phyloP scores from a whole-genome alignment of 2,113 vertebrate genomes.

The Seriola rivoliana region DNA sequence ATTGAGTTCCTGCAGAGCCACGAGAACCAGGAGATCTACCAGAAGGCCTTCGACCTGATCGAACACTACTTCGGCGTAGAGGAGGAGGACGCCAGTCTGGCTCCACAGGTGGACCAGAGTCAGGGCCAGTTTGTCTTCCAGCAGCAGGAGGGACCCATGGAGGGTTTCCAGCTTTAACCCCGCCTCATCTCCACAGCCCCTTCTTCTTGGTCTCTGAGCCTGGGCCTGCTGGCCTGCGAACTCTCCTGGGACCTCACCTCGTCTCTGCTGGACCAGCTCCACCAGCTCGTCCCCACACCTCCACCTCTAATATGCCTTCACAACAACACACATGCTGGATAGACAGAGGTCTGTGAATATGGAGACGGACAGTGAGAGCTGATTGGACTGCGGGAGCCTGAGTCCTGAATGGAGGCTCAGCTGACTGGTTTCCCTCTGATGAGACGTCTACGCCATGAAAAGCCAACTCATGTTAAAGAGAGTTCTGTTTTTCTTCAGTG shows the following conservation, averaged over 20 bases:
- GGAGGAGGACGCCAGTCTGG: constrained; percentile 91
- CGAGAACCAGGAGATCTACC: constrained; percentile 99
- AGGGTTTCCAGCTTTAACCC: constrained; percentile 91
- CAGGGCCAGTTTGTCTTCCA: constrained; percentile 94
- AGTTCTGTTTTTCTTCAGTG: not conserved
- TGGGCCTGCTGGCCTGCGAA: constrained; percentile 4
- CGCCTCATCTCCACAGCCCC: not conserved
- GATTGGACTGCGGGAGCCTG: constrained; percentile 3
- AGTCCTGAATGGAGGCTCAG: not conserved
- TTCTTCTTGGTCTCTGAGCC: not conserved
- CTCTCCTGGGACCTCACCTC: not conserved
- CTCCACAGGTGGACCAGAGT: constrained; percentile 92
- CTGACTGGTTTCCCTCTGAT: not conserved
- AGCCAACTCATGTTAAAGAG: constrained; percentile 1
- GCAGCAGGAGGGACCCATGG: constrained; percentile 92
- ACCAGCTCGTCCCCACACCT: constrained; percentile 5
- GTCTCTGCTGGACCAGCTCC: constrained; percentile 16
- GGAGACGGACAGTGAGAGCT: constrained; percentile 10
- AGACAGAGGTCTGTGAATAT: constrained; percentile 29
- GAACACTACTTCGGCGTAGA: constrained; percentile 97
- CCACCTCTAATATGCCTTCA: constrained; percentile 2
- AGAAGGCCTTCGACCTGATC: constrained; percentile 98
- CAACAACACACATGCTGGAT: constrained; percentile 13
- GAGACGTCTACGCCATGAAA: constrained; percentile 3
- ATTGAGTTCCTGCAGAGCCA: constrained; percentile 98